Conservation (phyloP, 2,797 vertebrate genomes). For the Meda fulgida region DNA sequence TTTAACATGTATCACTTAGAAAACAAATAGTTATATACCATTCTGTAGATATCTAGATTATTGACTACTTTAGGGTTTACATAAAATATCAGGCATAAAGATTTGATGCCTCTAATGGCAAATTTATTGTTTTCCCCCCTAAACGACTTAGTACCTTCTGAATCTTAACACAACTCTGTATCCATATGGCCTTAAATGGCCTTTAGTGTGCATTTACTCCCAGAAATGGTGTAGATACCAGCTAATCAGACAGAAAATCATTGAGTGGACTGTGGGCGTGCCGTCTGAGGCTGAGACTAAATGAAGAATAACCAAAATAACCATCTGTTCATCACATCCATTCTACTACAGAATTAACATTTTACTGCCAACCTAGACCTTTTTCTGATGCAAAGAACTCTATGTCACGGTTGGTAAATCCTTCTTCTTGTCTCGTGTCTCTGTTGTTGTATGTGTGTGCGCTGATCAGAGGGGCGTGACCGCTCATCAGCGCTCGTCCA, state of each 20-base stretch:
- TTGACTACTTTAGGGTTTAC: neutral
- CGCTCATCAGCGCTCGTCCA: no score
- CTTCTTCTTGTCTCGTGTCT: no score
- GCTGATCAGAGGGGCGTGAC: no score
- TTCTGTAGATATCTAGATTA: neutral
- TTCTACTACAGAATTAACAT: slow-evolving; percentile 1
- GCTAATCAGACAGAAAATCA: slow-evolving; percentile 11
- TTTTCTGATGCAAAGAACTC: slow-evolving; percentile 7
- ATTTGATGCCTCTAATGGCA: neutral
- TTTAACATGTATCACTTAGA: neutral
- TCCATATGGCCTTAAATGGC: neutral
- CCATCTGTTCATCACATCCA: slow-evolving; percentile 30
- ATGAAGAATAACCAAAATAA: slow-evolving; percentile 28
- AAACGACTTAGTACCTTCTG: neutral
- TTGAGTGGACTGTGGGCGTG: slow-evolving; percentile 21
- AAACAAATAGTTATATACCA: neutral
- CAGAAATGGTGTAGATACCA: neutral
- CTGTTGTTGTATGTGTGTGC: no score
- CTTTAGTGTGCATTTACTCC: neutral
- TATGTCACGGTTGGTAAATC: no score
- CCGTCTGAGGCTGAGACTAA: slow-evolving; percentile 8
- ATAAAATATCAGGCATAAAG: neutral
- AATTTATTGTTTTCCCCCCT: neutral
- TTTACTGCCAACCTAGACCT: slow-evolving; percentile 9
- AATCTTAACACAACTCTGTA: neutral